phyloP scores from a whole-genome alignment of 2,888 invertebrate species.

The Chymomyza caudatula region DNA sequence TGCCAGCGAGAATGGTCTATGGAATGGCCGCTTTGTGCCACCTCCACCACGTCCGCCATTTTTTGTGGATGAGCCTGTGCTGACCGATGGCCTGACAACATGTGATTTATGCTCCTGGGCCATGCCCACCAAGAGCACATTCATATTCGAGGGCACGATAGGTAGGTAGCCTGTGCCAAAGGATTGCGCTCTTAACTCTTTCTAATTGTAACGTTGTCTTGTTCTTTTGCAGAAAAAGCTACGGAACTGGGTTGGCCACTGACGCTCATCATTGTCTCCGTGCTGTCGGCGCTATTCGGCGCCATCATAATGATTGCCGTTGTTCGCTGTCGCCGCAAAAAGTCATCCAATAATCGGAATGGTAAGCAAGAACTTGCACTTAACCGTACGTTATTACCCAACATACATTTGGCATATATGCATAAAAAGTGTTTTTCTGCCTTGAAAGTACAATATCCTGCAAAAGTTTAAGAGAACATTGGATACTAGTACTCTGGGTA shows the following conservation, averaged over 20 bases:
- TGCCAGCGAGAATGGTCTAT: conserved; percentile 77
- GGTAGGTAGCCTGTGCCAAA: conserved; percentile 77
- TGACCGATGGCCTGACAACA: conserved; percentile 84
- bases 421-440: too few relatives aligned
- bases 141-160: conserved; percentile 81
- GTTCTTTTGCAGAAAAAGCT: conserved; percentile 76
- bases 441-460: too few relatives aligned
- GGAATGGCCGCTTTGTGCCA: conserved; percentile 81
- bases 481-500: too few relatives aligned
- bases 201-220: conserved; percentile 1
- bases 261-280: conserved; percentile 84
- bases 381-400: too few relatives aligned
- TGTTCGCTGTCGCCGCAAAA: conserved; percentile 82
- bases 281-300: conserved; percentile 84
- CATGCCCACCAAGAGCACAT: conserved; percentile 81
- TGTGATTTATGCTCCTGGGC: conserved; percentile 88
- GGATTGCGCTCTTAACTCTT: conserved; percentile 5
- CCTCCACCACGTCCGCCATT: conserved; percentile 84
- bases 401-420: neutral
- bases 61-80: conserved; percentile 81
- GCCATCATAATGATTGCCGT: conserved; percentile 86
- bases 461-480: too few relatives aligned
- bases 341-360: conserved; percentile 77
- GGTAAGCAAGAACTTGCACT: conserved; percentile 67
- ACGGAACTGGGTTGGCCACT: conserved; percentile 85